phyloP scores from a whole-genome alignment of 1,140 invertebrate genomes.

The Pseudomyrmex sp. region DNA sequence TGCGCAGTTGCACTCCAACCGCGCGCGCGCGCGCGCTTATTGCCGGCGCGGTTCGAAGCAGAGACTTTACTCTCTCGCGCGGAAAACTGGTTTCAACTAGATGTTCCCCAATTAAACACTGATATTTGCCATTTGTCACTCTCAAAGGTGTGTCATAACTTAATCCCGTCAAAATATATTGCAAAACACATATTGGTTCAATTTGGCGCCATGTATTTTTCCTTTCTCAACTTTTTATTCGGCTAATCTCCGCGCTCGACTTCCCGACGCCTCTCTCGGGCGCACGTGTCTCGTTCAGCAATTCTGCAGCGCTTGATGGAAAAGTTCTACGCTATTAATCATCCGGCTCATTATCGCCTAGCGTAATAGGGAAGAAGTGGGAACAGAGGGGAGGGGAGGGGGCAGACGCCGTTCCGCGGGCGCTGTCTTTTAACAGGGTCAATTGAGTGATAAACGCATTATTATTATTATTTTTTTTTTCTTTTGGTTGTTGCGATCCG shows the following conservation, averaged over 20 bases:
- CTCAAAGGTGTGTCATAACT: background rate
- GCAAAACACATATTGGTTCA: constrained; percentile 32
- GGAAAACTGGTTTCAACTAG: constrained; percentile 55
- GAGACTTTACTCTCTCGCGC: constrained; percentile 30
- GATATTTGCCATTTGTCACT: constrained; percentile 50
- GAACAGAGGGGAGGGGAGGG: no score
- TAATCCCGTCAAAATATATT: constrained; percentile 52
- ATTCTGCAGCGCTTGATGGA: background rate
- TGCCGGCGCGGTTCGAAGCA: no score
- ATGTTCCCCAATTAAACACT: constrained; percentile 42
- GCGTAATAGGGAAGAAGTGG: no score
- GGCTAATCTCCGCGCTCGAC: no score
- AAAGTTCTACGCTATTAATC: constrained; percentile 48
- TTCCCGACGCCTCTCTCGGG: background rate
- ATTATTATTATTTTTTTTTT: no score
- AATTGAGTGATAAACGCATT: no score
- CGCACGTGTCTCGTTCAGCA: background rate
- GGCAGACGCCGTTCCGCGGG: background rate
- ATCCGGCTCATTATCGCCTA: constrained; percentile 28
- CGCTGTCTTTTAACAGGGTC: no score
- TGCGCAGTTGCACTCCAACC: no score
- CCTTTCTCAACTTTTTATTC: background rate
- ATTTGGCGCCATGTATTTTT: constrained; percentile 34
- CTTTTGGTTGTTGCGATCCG: no score
- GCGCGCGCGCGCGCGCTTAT: background rate